phyloP scores from a whole-genome alignment of 2,797 vertebrate genomes.

The Sebastes minor region DNA sequence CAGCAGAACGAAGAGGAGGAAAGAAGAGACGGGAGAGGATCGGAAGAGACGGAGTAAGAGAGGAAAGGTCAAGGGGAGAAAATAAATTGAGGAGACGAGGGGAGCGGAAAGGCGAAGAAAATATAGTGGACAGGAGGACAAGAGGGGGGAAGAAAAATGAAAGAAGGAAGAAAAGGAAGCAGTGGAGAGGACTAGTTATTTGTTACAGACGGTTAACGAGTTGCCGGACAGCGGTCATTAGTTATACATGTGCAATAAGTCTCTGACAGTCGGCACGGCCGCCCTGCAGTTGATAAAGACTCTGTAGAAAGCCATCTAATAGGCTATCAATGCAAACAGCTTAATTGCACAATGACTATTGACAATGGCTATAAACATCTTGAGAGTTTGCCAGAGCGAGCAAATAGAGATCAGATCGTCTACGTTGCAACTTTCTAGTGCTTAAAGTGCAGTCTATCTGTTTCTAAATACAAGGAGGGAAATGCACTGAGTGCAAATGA shows the following conservation, averaged over 20 bases:
- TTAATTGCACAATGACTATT: constrained; percentile 94
- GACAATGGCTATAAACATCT: constrained; percentile 92
- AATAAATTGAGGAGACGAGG: constrained; percentile 31
- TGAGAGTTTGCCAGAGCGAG: constrained; percentile 88
- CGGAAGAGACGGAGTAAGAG: neutral
- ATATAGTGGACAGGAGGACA: constrained; percentile 16
- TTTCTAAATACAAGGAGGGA: constrained; percentile 64
- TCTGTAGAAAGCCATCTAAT: constrained; percentile 83
- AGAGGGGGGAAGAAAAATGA: constrained; percentile 6
- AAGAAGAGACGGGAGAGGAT: constrained; percentile 32
- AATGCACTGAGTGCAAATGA: constrained; percentile 2
- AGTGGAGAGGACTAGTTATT: constrained; percentile 24
- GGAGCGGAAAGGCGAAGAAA: constrained; percentile 24
- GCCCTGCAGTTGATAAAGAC: constrained; percentile 62
- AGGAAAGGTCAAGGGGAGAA: constrained; percentile 44
- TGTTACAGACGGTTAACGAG: constrained; percentile 36
- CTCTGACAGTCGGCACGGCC: constrained; percentile 10
- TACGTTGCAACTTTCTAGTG: constrained; percentile 81
- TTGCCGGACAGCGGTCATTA: constrained; percentile 27
- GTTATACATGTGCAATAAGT: constrained; percentile 17
- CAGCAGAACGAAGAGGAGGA: constrained; percentile 6
- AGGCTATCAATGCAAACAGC: constrained; percentile 89
- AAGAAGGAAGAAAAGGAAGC: constrained; percentile 24
- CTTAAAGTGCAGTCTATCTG: constrained; percentile 84
- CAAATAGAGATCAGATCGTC: constrained; percentile 90